Conservation (phyloP, 2,888 invertebrate species). For the Polyploca ridens region DNA sequence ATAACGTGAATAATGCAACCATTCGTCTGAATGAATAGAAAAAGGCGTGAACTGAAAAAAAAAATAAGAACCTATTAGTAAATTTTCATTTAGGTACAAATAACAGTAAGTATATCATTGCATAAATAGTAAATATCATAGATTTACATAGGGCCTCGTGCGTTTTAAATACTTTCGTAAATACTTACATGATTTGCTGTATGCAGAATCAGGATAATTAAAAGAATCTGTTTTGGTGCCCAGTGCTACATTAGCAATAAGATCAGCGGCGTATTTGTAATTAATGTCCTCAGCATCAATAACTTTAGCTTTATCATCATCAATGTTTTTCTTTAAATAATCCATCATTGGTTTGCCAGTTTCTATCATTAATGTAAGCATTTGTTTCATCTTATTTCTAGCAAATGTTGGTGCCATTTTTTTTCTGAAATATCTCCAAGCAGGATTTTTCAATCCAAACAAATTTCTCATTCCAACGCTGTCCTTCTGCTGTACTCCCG, state of each 20-base stretch:
- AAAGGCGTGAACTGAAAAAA: constrained; percentile 31
- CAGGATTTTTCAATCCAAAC: constrained; percentile 38
- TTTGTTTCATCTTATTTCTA: constrained; percentile 30
- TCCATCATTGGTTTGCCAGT: constrained; percentile 35
- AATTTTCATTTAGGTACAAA: too few relatives aligned
- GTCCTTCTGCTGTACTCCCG: constrained; percentile 36
- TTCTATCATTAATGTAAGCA: constrained; percentile 37
- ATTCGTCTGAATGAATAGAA: constrained; percentile 39
- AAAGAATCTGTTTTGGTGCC: constrained; percentile 38
- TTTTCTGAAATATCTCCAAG: constrained; percentile 39
- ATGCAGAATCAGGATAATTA: constrained; percentile 31
- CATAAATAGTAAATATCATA: not conserved
- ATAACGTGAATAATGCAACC: constrained; percentile 37
- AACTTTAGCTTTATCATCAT: constrained; percentile 11
- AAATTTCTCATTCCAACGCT: constrained; percentile 42
- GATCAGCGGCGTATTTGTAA: constrained; percentile 37
- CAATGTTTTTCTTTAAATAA: constrained; percentile 21
- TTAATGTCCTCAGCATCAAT: constrained; percentile 35
- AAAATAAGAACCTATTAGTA: not conserved
- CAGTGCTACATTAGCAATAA: constrained; percentile 40
- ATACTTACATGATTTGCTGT: constrained; percentile 35
- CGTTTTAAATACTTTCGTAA: too few relatives aligned
- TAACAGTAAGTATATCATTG: too few relatives aligned
- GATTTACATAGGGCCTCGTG: too few relatives aligned
- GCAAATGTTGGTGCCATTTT: constrained; percentile 36